phyloP scores from a whole-genome alignment of 2,113 vertebrate genomes.

The Riparia riparia region DNA sequence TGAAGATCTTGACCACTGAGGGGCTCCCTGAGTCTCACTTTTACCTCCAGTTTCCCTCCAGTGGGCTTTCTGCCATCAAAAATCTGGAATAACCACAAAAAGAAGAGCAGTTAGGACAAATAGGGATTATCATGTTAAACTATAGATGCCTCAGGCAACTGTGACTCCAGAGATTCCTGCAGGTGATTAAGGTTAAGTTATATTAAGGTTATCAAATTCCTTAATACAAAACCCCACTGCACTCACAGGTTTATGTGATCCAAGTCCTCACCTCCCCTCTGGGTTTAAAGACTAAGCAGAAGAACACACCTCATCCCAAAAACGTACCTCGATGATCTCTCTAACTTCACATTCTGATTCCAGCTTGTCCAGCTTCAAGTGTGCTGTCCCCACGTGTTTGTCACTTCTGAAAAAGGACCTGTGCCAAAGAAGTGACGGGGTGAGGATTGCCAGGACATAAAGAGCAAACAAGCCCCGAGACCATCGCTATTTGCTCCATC shows the following conservation, averaged over 20 bases:
- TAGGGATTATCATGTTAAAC: rapidly evolving
- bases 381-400: constrained; percentile 90
- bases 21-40: constrained; percentile 91
- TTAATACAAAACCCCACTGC: background rate
- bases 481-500: background rate
- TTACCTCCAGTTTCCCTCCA: constrained; percentile 92
- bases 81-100: constrained; percentile 78
- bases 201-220: background rate
- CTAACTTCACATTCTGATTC: constrained; percentile 92
- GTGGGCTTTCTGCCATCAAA: constrained; percentile 93
- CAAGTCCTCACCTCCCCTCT: background rate
- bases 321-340: constrained; percentile 90
- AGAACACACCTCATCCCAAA: background rate
- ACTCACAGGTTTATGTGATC: rapidly evolving
- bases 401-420: constrained; percentile 96
- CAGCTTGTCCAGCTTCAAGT: constrained; percentile 92
- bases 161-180: background rate
- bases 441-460: background rate
- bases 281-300: background rate
- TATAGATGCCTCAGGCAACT: background rate
- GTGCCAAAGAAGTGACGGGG: background rate
- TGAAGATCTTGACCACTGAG: constrained; percentile 91
- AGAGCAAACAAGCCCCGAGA: background rate
- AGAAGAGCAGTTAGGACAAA: background rate
- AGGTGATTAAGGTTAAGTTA: background rate